Evolutionary conservation across 2,797 vertebrate species (phyloP), one percentile per base, ranked within the genome.

Genomic region (Tinamus major): DNA sequence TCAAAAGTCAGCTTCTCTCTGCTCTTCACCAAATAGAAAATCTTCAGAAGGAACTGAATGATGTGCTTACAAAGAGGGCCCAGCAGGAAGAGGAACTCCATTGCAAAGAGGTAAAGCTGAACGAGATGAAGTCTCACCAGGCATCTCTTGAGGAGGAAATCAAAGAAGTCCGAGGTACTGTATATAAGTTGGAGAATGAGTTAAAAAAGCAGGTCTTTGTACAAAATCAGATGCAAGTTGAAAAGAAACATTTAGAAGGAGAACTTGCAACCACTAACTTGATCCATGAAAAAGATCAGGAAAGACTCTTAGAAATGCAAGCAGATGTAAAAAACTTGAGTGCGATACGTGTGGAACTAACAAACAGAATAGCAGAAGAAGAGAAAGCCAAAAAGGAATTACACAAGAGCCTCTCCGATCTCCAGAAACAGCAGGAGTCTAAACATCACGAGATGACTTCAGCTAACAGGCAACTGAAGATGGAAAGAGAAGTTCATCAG

Each of bases 71-170:
- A 74, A 98, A 98, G n/a, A 98, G 98, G 85, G 98, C 98, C 78
- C 98, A 98, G 92, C 98, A 99, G 35, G 99, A 99, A 90, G 99
- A 99, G 80, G 98, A 98, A 46, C 96, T 99, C 49, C 98, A 97
- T 46, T 97, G 97, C 83, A 98, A 98, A 95, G 98, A 99, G 67
- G 96, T 98, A 93, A 98, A 98, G 84, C 96, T 99, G 72, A 97
- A 94, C 44, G 98, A 99, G 93, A 94, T 97, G 79, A 97, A 97
- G 87, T 98, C 98, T 91, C 97, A 96, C 37, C 98, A 98, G 82
- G 69, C 98, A 92, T 97, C 97, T 87, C 97, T 99, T 95, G 98
- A 99, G 91, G 97, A 98, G 87, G 98, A 99, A 86, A 97, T 98
- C 37, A 98, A 92, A 86, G 98, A 98, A 96, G 97, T 98, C 65